Percentiles rank a stretch among this genome's conserved stretches.
Conservation (phyloP, 2,797 vertebrate species). For the Ataeniobius toweri region DNA sequence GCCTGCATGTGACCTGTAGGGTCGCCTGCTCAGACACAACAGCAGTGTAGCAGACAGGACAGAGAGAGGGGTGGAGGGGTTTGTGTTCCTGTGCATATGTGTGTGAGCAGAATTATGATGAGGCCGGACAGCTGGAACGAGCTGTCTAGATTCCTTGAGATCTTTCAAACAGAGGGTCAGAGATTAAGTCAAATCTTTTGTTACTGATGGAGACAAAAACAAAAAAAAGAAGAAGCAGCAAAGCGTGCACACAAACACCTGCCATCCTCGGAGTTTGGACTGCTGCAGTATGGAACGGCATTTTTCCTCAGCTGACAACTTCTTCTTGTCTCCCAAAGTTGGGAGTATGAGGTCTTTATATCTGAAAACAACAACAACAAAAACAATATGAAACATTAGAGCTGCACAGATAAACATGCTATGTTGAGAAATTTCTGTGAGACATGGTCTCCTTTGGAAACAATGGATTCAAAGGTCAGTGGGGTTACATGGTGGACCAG, state of each 20-base stretch:
- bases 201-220: constrained; percentile 58
- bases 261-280: constrained; percentile 92
- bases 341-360: constrained; percentile 87
- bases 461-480: constrained; percentile 72
- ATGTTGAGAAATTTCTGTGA: constrained; percentile 20
- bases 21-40: constrained; percentile 80
- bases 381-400: constrained; percentile 28
- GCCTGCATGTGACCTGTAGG: constrained; percentile 65
- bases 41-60: constrained; percentile 75
- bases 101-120: constrained; percentile 72
- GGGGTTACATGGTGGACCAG: constrained; percentile 64
- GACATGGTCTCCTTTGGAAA: constrained; percentile 42
- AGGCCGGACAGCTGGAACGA: constrained; percentile 74
- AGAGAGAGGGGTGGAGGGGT: constrained; percentile 34
- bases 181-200: constrained; percentile 73
- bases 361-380: constrained; percentile 73
- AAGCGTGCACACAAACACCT: constrained; percentile 70
- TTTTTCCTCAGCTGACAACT: constrained; percentile 83
- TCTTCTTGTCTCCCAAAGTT: constrained; percentile 78
- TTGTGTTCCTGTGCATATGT: constrained; percentile 30
- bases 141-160: constrained; percentile 71
- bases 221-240: constrained; percentile 37
- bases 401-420: constrained; percentile 19
- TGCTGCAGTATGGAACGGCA: constrained; percentile 88
- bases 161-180: constrained; percentile 63